phyloP scores from a whole-genome alignment of 2,113 vertebrate species.

The Arenaria interpres region DNA sequence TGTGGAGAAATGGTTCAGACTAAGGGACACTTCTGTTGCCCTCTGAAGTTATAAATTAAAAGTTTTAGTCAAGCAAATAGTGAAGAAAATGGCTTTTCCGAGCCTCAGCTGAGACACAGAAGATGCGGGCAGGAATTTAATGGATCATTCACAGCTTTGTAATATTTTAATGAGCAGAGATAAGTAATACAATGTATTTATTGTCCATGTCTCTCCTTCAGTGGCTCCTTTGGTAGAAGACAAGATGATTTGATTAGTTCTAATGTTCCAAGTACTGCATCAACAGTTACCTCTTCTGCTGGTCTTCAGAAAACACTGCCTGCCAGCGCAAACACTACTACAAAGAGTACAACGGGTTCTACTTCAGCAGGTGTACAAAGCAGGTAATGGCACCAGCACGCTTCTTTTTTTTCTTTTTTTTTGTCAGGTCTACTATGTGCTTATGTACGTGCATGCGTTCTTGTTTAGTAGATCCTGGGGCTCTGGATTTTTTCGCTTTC shows the following conservation, averaged over 20 bases:
- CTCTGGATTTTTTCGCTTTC: conserved; percentile 80
- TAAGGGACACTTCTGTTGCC: background rate
- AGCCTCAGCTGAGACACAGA: background rate
- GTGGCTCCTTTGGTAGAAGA: conserved; percentile 93
- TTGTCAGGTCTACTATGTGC: conserved; percentile 71
- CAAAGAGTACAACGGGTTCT: conserved; percentile 79
- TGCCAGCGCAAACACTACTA: conserved; percentile 83
- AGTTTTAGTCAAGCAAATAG: background rate
- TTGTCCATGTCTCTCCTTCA: conserved; percentile 74
- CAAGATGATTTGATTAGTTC: conserved; percentile 90
- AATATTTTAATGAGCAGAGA: background rate
- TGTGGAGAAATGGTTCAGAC: background rate
- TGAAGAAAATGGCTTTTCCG: background rate
- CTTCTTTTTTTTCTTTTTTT: background rate
- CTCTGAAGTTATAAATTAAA: background rate
- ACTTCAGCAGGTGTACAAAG: conserved; percentile 85
- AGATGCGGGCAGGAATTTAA: background rate
- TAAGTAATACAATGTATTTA: background rate
- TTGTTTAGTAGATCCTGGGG: conserved; percentile 76
- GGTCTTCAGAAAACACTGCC: conserved; percentile 87
- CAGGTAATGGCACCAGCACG: conserved; percentile 77
- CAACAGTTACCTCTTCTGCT: conserved; percentile 94
- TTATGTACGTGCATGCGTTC: conserved; percentile 80
- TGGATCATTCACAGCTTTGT: background rate
- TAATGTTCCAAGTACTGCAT: conserved; percentile 84